Conservation (phyloP, 2,113 vertebrate genomes). For the Platichthys flesus region DNA sequence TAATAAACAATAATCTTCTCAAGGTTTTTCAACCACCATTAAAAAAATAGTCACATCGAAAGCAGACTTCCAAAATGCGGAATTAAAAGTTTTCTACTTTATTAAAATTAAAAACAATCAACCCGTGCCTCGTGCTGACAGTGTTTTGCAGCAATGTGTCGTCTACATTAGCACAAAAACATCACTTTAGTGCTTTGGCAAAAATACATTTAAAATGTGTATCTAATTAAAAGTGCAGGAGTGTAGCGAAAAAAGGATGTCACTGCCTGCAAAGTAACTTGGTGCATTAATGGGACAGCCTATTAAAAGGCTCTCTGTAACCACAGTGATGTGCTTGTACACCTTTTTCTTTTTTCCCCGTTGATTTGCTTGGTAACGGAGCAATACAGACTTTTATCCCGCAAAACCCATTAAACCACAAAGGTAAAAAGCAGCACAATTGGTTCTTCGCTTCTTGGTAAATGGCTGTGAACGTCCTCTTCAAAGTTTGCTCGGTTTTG, state of each 20-base stretch:
- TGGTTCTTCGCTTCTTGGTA: constrained; percentile 8
- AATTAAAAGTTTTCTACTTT: not conserved
- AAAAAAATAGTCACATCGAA: not conserved
- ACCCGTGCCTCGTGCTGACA: not conserved
- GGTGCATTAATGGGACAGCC: constrained; percentile 7
- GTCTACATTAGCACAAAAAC: constrained; percentile 5
- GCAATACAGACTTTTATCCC: constrained; percentile 23
- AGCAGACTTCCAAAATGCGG: not conserved
- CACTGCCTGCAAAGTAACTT: constrained; percentile 10
- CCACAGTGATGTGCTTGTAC: not conserved
- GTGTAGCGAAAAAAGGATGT: not conserved
- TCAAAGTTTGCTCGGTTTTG: not conserved
- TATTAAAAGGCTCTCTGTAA: constrained; percentile 2
- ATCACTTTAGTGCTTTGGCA: not conserved
- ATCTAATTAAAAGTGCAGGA: constrained; percentile 22
- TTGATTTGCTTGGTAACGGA: constrained; percentile 11
- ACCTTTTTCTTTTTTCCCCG: not conserved
- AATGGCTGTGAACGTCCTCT: not conserved
- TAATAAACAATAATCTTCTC: constrained; percentile 13
- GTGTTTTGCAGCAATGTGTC: not conserved
- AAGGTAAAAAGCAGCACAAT: constrained; percentile 15
- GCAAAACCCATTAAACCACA: constrained; percentile 28
- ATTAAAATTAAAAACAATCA: constrained; percentile 10
- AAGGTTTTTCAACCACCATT: not conserved
- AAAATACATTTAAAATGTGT: constrained; percentile 6